Evolutionary conservation across 2,888 invertebrate genomes (phyloP).

Genomic region (Ceriagrion tenellum): DNA sequence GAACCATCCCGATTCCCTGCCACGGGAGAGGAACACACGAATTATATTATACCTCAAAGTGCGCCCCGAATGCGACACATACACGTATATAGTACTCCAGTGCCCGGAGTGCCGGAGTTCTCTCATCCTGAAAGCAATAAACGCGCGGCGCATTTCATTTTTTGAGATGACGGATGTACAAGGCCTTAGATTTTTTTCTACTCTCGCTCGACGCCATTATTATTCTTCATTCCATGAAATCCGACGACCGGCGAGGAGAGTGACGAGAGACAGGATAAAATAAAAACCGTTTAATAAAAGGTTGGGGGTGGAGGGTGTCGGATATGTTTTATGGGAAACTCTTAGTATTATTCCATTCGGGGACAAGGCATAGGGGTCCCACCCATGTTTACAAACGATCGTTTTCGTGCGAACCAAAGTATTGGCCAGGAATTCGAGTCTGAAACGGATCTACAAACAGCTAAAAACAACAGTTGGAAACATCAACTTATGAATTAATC

Average conservation of each 20-base stretch:
- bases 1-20: background rate
- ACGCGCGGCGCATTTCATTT: background rate
- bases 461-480: background rate
- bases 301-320: background rate
- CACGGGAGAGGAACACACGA: background rate
- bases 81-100: background rate
- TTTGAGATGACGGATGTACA: background rate
- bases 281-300: background rate
- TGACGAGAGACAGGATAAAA: background rate
- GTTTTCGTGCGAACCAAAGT: background rate
- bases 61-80: background rate
- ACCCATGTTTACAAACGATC: background rate
- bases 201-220: background rate
- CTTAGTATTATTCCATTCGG: background rate
- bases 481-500: background rate
- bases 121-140: background rate
- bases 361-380: background rate
- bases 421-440: background rate
- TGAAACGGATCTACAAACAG: background rate
- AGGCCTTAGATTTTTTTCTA: background rate
- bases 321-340: background rate
- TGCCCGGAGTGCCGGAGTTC: background rate
- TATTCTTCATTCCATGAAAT: background rate
- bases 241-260: background rate
- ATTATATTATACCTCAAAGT: slow-evolving; percentile 10